Evolutionary conservation across 2,888 invertebrate species (phyloP).

Genomic region (Mystacides longicornis): DNA sequence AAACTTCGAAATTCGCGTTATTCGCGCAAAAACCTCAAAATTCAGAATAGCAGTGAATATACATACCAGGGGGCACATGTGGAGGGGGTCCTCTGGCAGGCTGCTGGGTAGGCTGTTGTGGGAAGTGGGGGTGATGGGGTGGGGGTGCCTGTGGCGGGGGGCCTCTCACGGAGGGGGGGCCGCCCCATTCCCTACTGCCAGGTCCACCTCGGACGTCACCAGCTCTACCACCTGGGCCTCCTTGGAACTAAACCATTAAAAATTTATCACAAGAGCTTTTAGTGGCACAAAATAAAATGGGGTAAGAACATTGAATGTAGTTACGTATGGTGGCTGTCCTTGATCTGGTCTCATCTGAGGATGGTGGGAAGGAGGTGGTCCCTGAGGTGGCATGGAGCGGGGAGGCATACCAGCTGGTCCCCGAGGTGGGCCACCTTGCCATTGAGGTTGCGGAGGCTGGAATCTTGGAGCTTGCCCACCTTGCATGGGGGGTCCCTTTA

Average conservation of each 20-base stretch:
- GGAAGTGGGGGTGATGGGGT: slow-evolving; percentile 31
- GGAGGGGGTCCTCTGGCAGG: slow-evolving; percentile 59
- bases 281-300: no score
- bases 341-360: slow-evolving; percentile 33
- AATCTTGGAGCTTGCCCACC: slow-evolving; percentile 22
- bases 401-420: slow-evolving; percentile 16
- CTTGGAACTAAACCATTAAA: slow-evolving; percentile 21
- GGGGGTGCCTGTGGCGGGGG: slow-evolving; percentile 34
- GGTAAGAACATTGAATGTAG: no score
- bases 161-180: slow-evolving; percentile 33
- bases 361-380: slow-evolving; percentile 33
- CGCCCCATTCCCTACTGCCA: slow-evolving; percentile 29
- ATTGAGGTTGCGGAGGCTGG: slow-evolving; percentile 23
- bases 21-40: no score
- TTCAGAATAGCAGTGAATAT: no score
- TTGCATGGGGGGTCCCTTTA: slow-evolving; percentile 24
- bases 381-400: slow-evolving; percentile 36
- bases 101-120: slow-evolving; percentile 51
- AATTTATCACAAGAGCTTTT: no score
- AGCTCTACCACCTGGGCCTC: slow-evolving; percentile 21
- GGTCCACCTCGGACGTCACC: slow-evolving; percentile 15
- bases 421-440: slow-evolving; percentile 39
- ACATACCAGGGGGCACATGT: slow-evolving; percentile 30
- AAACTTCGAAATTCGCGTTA: no score
- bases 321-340: slow-evolving; percentile 25